phyloP scores from a whole-genome alignment of 2,888 invertebrate species.

The Aleiodes leptofemur region DNA sequence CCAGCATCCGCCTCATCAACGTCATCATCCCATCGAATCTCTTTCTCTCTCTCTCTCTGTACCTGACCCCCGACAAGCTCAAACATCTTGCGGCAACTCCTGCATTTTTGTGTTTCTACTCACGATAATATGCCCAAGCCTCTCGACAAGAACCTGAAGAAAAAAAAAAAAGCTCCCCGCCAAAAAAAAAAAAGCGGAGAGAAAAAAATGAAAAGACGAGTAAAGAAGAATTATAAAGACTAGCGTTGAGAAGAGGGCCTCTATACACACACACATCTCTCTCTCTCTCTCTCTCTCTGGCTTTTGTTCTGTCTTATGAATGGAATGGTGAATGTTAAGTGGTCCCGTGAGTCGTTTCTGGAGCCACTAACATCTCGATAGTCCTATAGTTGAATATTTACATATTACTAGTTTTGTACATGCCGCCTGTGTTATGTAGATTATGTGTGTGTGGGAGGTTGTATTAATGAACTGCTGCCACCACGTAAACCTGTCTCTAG shows the following conservation, averaged over 20 bases:
- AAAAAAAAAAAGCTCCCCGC: background rate
- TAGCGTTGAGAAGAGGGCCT: background rate
- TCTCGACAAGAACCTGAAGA: background rate
- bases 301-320: slow-evolving; percentile 46
- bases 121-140: background rate
- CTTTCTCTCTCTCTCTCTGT: too few species aligned
- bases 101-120: background rate
- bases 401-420: slow-evolving; percentile 31
- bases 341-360: slow-evolving; percentile 36
- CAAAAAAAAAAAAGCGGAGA: background rate
- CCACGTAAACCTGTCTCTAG: slow-evolving; percentile 19
- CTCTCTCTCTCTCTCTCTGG: slow-evolving; percentile 3
- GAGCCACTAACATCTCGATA: slow-evolving; percentile 48
- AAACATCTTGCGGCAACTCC: slow-evolving; percentile 21
- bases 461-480: slow-evolving; percentile 5
- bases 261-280: background rate
- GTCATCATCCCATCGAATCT: background rate
- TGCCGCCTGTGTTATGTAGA: background rate
- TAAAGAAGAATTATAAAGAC: slow-evolving; percentile 25
- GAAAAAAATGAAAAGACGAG: slow-evolving; percentile 14
- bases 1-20: background rate
- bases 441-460: background rate
- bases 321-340: slow-evolving; percentile 49
- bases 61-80: slow-evolving; percentile 26
- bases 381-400: slow-evolving; percentile 28